These are phyloP conservation scores for Leptopilina clavipes DNA, from an alignment of 1,140 invertebrate species.

Conservation along the genomic window DNA sequence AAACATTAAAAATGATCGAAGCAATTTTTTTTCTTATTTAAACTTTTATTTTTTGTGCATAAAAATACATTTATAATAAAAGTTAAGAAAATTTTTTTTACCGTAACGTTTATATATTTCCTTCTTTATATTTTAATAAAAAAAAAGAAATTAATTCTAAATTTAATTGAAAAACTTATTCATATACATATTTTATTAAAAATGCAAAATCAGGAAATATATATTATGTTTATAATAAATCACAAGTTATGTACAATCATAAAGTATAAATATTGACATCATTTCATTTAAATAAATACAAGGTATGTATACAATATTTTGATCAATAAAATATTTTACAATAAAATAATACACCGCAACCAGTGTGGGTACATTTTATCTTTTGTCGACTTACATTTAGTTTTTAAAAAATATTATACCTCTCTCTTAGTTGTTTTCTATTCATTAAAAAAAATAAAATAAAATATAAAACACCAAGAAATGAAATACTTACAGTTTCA, in stretches of 20 bases:
- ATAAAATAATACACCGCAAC: neutral
- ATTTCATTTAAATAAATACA: slow-evolving; percentile 10
- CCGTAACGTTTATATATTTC: too few species aligned
- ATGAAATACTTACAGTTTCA: neutral
- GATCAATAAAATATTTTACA: slow-evolving; percentile 1
- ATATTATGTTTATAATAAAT: neutral
- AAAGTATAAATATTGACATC: neutral
- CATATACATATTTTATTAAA: neutral
- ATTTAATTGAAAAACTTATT: neutral
- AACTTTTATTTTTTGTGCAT: slow-evolving; percentile 28
- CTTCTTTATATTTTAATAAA: too few species aligned
- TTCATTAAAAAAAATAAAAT: neutral
- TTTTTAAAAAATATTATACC: neutral
- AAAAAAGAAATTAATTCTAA: too few species aligned
- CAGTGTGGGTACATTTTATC: neutral
- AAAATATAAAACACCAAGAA: neutral
- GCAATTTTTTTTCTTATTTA: neutral
- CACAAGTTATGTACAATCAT: neutral
- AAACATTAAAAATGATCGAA: neutral
- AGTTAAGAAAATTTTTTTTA: neutral
- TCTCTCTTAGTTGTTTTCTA: neutral
- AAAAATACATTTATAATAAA: slow-evolving; percentile 26
- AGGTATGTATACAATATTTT: neutral
- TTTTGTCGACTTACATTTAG: slow-evolving; percentile 5
- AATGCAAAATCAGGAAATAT: neutral